Base-by-base conservation (phyloP, 2,888 invertebrate genomes). In the Drosophila kuntzei region DNA sequence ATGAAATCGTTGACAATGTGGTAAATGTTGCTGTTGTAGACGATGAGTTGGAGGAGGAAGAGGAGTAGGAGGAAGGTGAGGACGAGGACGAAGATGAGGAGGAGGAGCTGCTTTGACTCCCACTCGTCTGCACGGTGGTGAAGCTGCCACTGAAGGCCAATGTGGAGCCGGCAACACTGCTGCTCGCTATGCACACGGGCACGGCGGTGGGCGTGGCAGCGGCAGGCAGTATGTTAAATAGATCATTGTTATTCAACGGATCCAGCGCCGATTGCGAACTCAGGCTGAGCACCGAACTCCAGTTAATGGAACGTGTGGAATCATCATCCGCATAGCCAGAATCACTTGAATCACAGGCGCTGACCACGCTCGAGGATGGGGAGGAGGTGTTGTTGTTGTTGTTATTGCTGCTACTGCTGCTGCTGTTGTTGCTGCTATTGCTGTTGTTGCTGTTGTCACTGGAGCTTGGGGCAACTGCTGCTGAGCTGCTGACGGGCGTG, bases 201-300 rank as follows among this genome's bases (percentile, higher is more conserved):
- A 90, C 89, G 2, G 91, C 89, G 18, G 90, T 87, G 50, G 91
- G 90, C 53, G 91, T 76, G 49, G 87, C 81, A 12, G 90, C 89
- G 36, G 91, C 89, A 14, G 91, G 91, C 59, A 91, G 69, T 59
- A 91, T 91, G 59, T 91, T 90, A 47, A 92, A 95, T 80, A 96
- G 93, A 93, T 97, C 96, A 93, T 96, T 96, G 93, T 96, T 95
- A 90, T 95, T 95, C 47, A 95, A 92, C 76, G 96, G 96, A 93
- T 97, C 97, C 62, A 97, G 93, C 91, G 97, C 97, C 69, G 96
- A 96, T 90, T 97, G 96, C 79, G 96, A 96, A 81, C 96, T 96
- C 50, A 97, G 94, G 91, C 96, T 97, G 76, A 97, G 94, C 87
- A 97, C 97, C 53, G 97, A 97, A 91, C 97, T 96, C 97, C 97